These are phyloP conservation scores for Tipula lateralis DNA, from an alignment of 2,888 invertebrate genomes.

Conservation along the genomic window DNA sequence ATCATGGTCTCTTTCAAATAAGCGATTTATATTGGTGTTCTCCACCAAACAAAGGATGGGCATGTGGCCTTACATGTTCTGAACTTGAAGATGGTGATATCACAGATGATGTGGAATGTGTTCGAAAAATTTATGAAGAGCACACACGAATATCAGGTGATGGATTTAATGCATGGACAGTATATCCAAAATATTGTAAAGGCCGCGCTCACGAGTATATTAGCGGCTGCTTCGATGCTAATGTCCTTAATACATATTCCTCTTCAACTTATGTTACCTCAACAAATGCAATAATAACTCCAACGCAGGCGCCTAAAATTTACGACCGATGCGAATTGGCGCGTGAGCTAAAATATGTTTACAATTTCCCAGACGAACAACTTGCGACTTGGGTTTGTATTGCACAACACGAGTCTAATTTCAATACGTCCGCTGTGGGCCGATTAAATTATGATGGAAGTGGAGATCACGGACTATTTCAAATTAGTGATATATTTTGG, in stretches of 20 bases:
- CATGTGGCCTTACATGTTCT: conserved; percentile 57
- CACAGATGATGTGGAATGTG: conserved; percentile 63
- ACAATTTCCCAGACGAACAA: conserved; percentile 52
- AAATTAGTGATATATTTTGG: conserved; percentile 70
- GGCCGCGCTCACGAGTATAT: conserved; percentile 33
- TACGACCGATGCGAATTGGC: conserved; percentile 65
- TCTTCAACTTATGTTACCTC: neutral
- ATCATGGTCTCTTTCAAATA: conserved; percentile 69
- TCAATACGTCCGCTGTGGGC: conserved; percentile 58
- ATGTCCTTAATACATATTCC: neutral
- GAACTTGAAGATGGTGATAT: conserved; percentile 63
- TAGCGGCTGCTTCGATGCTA: conserved; percentile 37
- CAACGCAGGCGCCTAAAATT: conserved; percentile 38
- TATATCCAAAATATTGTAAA: conserved; percentile 42
- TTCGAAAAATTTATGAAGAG: conserved; percentile 58
- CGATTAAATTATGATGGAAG: conserved; percentile 53
- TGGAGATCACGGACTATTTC: conserved; percentile 67
- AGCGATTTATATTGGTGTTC: conserved; percentile 66
- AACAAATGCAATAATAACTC: neutral
- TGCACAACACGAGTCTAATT: conserved; percentile 61
- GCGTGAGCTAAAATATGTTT: conserved; percentile 53
- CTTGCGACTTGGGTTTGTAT: conserved; percentile 63
- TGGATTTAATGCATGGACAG: conserved; percentile 56
- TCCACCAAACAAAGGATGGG: conserved; percentile 52
- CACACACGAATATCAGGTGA: conserved; percentile 62